Base-by-base conservation (phyloP, 1,140 invertebrate species). In the Drosophila kepulauana region DNA sequence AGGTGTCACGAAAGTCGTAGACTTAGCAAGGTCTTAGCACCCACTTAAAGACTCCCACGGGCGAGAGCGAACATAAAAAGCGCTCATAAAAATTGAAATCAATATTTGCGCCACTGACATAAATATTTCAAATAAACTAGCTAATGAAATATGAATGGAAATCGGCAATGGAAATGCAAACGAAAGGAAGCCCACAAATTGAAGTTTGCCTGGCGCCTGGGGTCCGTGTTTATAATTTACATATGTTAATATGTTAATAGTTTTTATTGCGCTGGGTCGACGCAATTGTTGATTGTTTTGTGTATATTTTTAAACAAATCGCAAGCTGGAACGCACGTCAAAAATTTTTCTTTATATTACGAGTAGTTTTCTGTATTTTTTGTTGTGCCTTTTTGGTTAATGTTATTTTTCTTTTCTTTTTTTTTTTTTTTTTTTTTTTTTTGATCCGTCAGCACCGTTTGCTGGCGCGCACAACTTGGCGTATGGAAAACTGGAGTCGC, bases 91-190 rank as follows among this genome's bases (percentile, higher is more conserved):
- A 77, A 78, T 81, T 76, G 54, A 69, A 88, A 86, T 86, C 82
- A 86, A 86, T 86, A 86, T 87, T 79, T 86, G 82, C 66, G 78
- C 76, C 70, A 81, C 82, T 70, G 72, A 87, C 79, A 86, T 82
- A 73, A 85, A 85, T 85, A 85, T 81, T 86, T 75, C 25, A 74
- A 72, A 65, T 13, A 46, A 46, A 20, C 38, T 1, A 38, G 35
- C 20, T 45, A 58, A 49, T 16, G 25, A 33, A 58, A 57, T 15
- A 38, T 38, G 43, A 35, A 56, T 20, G 33, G 41, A 43, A 38
- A 38, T 38, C 35, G 35, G 8, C 35, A 38, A 7, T 38, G 48
- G 63, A 48, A 48, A 48, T 48, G 15, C 11, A 25, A 43, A 48
- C 13, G 51, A n/a, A 33, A 30, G 16, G 35, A 20, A 73, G 75